Evolutionary conservation across 2,797 vertebrate species (phyloP).

Genomic region (Etheostoma perlongum): DNA sequence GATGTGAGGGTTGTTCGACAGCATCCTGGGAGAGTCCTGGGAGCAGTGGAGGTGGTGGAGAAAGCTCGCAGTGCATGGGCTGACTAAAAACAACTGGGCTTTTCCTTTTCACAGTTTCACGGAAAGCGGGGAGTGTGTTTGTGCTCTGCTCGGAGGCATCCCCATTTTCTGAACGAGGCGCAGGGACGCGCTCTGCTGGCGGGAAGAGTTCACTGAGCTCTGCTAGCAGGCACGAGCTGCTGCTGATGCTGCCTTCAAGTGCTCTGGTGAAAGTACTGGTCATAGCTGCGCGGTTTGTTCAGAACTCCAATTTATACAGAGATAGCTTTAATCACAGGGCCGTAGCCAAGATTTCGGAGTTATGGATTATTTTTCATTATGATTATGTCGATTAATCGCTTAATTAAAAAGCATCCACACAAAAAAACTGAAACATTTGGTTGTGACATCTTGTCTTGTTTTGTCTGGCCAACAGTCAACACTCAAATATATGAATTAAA

Average conservation of each 20-base stretch:
- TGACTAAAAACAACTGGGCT: constrained; percentile 54
- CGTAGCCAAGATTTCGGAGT: background rate
- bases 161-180: constrained; percentile 57
- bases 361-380: background rate
- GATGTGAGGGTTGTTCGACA: constrained; percentile 51
- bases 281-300: background rate
- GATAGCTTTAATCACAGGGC: background rate
- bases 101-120: constrained; percentile 62
- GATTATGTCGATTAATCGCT: background rate
- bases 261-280: constrained; percentile 16
- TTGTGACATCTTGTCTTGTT: background rate
- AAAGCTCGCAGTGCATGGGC: constrained; percentile 62
- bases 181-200: constrained; percentile 81
- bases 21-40: constrained; percentile 73
- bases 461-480: too few species aligned
- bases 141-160: constrained; percentile 54
- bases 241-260: constrained; percentile 43
- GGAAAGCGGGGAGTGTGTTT: constrained; percentile 67
- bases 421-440: background rate
- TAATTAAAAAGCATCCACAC: background rate
- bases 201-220: constrained; percentile 46
- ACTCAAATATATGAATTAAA: too few species aligned
- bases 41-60: constrained; percentile 38
- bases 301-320: background rate
- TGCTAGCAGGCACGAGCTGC: constrained; percentile 15